Base-by-base conservation (phyloP, 2,113 vertebrate species). In the Circaetus cinerascens region DNA sequence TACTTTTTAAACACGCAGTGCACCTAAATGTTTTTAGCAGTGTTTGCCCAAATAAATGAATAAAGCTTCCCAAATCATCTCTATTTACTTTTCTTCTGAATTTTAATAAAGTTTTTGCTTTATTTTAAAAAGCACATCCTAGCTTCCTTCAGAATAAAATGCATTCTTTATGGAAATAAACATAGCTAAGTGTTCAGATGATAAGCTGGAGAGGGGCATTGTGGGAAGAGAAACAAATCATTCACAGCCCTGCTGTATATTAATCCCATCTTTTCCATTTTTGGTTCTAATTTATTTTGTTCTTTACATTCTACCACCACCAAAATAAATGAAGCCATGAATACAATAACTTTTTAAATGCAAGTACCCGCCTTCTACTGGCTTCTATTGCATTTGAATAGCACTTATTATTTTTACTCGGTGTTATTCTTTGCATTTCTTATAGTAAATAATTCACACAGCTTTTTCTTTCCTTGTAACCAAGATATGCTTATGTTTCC, bases 1-100 rank as follows among this genome's bases (percentile, higher is more conserved):
- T 99, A 99, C 97, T 98, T 98, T 98, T 98, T 98, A 98, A 97
- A 97, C 95, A 97, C 91, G 95, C 79, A 94, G 94, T 96, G 86
- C 92, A 91, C 95, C 96, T 97, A 97, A 98, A 98, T 93, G 98
- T 98, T 98, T 98, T 98, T 98, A 98, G 95, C 96, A 91, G 97
- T 90, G 96, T 97, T 97, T 98, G 97, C 96, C 97, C 97, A 98
- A 97, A 98, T 98, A 97, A 98, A 97, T 98, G 97, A 97, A 98
- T 98, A 98, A 98, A 96, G 97, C 96, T 97, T 97, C 90, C 91
- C 94, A 97, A 98, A 98, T 98, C 87, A 97, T 96, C 94, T 91
- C 86, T 63, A 90, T 96, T 97, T 96, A 78, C 91, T 94, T 96
- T 97, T 97, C 83, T 96, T 97, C 96, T 97, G 97, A 96, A 98